Evolutionary conservation across 2,888 invertebrate genomes (phyloP).

Genomic region (Actias luna): DNA sequence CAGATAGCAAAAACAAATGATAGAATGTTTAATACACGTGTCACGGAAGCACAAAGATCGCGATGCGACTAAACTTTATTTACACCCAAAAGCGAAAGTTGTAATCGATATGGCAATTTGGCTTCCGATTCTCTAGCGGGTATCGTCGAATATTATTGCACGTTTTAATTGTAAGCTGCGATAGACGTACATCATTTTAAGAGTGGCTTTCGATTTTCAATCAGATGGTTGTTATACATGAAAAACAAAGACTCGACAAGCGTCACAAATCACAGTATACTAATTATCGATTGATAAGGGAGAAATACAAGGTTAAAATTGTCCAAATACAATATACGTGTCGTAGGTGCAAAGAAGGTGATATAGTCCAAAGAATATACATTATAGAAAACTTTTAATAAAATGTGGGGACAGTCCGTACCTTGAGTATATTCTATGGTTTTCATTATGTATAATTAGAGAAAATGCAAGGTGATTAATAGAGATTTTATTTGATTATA

Average conservation of each 20-base stretch:
- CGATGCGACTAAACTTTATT: conserved; percentile 2
- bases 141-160: conserved; percentile 16
- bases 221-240: background rate
- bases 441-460: too few species aligned
- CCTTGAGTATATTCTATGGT: too few species aligned
- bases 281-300: too few species aligned
- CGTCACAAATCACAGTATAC: too few species aligned
- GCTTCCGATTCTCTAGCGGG: conserved; percentile 17
- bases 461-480: too few species aligned
- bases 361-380: too few species aligned
- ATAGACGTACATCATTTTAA: background rate
- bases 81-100: conserved; percentile 16
- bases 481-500: too few species aligned
- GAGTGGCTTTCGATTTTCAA: background rate
- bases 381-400: too few species aligned
- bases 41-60: background rate
- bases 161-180: conserved; percentile 15
- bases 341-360: too few species aligned
- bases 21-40: background rate
- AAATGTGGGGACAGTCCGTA: too few species aligned
- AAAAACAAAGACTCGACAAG: background rate
- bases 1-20: background rate
- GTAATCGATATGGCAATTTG: conserved; percentile 3
- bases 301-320: too few species aligned
- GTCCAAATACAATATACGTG: too few species aligned